Percentiles rank a stretch among this genome's conserved stretches.
Conservation (phyloP, 2,888 invertebrate species). For the Idaea dimidiata region DNA sequence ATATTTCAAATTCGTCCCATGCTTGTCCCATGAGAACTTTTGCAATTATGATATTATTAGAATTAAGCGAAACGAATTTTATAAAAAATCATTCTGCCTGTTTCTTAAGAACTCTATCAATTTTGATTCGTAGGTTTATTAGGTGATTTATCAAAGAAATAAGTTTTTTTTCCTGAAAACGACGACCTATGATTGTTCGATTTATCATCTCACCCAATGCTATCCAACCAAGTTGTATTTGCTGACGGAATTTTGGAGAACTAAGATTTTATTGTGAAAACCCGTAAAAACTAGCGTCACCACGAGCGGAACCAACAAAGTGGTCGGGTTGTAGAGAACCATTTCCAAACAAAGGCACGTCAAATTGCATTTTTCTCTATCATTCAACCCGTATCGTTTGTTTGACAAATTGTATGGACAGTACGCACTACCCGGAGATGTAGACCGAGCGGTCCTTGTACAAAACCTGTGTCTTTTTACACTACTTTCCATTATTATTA, state of each 20-base stretch:
- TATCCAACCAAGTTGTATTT: not conserved
- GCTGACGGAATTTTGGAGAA: not conserved
- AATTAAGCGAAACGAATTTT: too few species aligned
- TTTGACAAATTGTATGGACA: conserved; percentile 31
- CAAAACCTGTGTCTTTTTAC: not conserved
- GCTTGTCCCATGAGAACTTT: too few species aligned
- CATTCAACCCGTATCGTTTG: conserved; percentile 19
- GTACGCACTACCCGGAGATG: not conserved
- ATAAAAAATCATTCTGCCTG: too few species aligned
- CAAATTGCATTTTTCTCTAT: conserved; percentile 3
- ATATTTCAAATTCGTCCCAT: too few species aligned
- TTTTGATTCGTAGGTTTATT: not conserved
- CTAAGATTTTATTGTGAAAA: not conserved
- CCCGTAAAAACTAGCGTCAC: not conserved
- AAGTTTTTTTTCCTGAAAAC: not conserved
- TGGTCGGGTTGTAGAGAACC: not conserved
- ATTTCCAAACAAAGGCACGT: not conserved
- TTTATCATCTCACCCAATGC: not conserved
- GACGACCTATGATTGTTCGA: not conserved
- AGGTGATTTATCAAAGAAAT: not conserved
- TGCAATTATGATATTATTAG: too few species aligned
- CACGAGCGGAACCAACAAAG: not conserved
- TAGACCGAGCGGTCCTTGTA: not conserved
- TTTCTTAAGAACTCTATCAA: not conserved
- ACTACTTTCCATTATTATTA: too few species aligned